Evolutionary conservation across 2,113 vertebrate genomes (phyloP).

Genomic region (Lynx canadensis): DNA sequence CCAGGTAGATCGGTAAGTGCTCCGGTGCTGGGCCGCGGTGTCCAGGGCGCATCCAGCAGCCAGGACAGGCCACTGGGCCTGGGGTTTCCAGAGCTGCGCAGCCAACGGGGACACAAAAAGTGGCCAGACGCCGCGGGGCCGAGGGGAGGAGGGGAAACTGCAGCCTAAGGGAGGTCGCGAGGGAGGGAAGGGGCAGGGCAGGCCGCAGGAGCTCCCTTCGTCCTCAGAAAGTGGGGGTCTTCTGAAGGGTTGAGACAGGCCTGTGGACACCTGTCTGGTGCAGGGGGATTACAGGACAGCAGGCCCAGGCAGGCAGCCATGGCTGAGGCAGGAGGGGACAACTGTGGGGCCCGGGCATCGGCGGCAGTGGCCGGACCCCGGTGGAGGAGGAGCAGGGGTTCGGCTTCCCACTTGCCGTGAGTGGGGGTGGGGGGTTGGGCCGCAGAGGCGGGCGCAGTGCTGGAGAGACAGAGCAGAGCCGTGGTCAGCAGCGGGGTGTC

Average conservation of each 20-base stretch:
- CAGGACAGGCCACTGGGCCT: background rate
- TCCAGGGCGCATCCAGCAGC: accelerated
- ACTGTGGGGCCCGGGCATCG: accelerated
- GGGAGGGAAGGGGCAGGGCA: background rate
- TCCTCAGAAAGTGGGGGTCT: background rate
- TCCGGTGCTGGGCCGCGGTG: accelerated
- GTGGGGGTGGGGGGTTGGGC: background rate
- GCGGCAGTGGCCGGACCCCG: background rate
- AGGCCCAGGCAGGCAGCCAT: background rate
- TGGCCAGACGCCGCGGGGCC: accelerated
- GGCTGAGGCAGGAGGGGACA: background rate
- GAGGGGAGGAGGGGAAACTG: background rate
- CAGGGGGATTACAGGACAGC: background rate
- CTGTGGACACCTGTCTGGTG: background rate
- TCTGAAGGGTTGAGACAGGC: no score
- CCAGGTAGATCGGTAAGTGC: constrained; percentile 89
- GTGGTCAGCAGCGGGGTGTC: accelerated
- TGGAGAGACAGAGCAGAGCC: background rate
- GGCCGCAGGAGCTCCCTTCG: background rate
- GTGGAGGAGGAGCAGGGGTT: background rate
- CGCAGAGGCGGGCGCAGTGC: background rate
- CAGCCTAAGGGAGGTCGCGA: background rate
- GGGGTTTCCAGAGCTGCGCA: background rate
- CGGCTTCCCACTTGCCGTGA: background rate
- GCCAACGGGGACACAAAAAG: background rate